Base-by-base conservation (phyloP, 2,888 invertebrate species). In the Carpatolechia fugitivella region DNA sequence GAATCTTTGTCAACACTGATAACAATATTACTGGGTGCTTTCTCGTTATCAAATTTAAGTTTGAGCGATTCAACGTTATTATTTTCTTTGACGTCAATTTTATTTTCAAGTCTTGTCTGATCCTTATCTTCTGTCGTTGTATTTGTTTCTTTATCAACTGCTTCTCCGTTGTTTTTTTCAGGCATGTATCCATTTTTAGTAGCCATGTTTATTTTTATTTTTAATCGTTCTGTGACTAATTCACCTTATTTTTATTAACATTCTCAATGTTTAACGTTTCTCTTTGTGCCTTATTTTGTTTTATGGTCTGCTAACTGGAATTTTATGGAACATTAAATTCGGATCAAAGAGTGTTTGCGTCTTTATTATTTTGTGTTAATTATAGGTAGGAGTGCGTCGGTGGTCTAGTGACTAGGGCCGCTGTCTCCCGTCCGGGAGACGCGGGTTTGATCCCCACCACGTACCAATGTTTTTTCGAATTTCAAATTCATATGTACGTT, bases 1-100 rank as follows among this genome's bases (percentile, higher is more conserved):
- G 44, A n/a, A 29, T 50, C 61, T 44, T 55, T 56, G 16, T 61
- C 61, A 1, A 63, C 56, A 20, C 57, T 63, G 8, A 62, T 63
- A 1, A 59, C 57, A 4, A 65, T 54, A 50, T 61, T 61, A 6
- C 46, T 48, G 40, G 33, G 40, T 11, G 11, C 16, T 55, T 65
- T 59, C 47, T 62, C 59, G 46, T 58, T 60, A 46, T 54, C 56
- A n/a, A 59, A 54, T 35, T 29, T 29, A 47, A 13, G 30, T 30
- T 29, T 47, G 3, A 30, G 6, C 3, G 33, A 33, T 5, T 3
- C n/a, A 11, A 11, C 8, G 8, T 33, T 44, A 1, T 44, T n/a
- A 44, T 6, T 14, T 13, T 44, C 44, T 29, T 24, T 29, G 10
- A 7, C 3, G 11, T 44, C 6, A 5, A n/a, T 24, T 3, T n/a